Base-by-base conservation (phyloP, 2,888 invertebrate genomes). In the Lasioglossum morio region DNA sequence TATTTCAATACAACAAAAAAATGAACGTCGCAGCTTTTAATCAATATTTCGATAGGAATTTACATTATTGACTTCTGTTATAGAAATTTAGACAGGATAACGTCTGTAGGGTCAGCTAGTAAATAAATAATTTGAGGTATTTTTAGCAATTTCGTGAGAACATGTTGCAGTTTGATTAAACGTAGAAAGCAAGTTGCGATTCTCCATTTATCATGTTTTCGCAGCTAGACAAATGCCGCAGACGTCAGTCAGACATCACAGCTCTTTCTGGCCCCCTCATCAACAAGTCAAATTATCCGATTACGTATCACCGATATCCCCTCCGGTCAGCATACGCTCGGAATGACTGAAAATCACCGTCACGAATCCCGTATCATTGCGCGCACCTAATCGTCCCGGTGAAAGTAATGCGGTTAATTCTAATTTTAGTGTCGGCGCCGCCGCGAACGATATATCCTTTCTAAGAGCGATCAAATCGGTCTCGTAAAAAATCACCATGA, bases 351-450 rank as follows among this genome's bases (percentile, higher is more conserved):
- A 69, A 69, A 69, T 40, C 37, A 69, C 69, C 37, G 37, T 23
- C 53, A 69, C 69, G 43, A 70, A 77, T 72, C 79, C 57, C 57
- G 27, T 60, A 19, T 43, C 43, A 19, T 30, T 30, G 53, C 43
- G 57, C 14, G 40, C 48, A 16, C 73, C 5, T 81, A 73, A 81
- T 53, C 66, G 66, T 34, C 53, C 23, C 30, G 72, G 81, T 73
- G 82, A 82, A 80, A 82, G 82, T 80, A 57, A 46, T 53, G 53
- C 73, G 66, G 80, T 73, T 69, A 43, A 73, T 66, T 80, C 81
- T 81, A 80, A 80, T 73, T 73, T 80, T 82, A 73, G 73, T 66
- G n/a, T 37, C 40, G 43, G 34, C 81, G n/a, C 27, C 37, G 19
- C 70, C 37, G 19, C 77, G 19, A 81, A 37, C 78, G 43, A 60